phyloP scores from a whole-genome alignment of 2,888 invertebrate genomes.

The Saturnia pavonia region DNA sequence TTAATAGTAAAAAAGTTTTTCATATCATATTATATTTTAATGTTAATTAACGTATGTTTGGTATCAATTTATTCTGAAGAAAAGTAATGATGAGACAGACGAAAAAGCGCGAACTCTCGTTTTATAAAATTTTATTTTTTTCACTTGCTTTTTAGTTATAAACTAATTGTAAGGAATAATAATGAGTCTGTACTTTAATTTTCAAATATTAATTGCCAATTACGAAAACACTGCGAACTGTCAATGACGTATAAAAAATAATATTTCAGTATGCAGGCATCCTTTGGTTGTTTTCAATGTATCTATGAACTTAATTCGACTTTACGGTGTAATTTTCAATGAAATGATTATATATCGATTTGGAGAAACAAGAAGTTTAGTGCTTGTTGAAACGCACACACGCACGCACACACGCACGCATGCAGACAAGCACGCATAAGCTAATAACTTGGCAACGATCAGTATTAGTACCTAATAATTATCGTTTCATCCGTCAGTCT shows the following conservation, averaged over 20 bases:
- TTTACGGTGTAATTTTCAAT: background rate
- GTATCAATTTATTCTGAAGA: too few species aligned
- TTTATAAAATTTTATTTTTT: background rate
- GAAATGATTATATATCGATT: constrained; percentile 19
- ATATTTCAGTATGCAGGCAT: too few species aligned
- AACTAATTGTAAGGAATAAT: background rate
- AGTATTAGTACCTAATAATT: constrained; percentile 64
- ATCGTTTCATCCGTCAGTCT: constrained; percentile 43
- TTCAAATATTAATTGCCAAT: too few species aligned
- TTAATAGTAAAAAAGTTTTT: too few species aligned
- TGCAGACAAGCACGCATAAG: constrained; percentile 33
- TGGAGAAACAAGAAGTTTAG: background rate
- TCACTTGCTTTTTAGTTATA: background rate
- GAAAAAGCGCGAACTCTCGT: background rate
- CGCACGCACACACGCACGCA: constrained; percentile 25
- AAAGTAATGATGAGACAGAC: too few species aligned
- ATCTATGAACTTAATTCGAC: background rate
- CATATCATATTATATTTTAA: too few species aligned
- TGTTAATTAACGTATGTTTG: too few species aligned
- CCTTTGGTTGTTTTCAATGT: background rate
- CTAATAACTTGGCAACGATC: constrained; percentile 67
- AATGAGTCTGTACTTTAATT: too few species aligned
- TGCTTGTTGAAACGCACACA: background rate
- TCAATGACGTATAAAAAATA: too few species aligned
- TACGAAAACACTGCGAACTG: too few species aligned